These are phyloP conservation scores for Stegastes partitus DNA, from an alignment of 2,113 vertebrate species.

Conservation along the genomic window DNA sequence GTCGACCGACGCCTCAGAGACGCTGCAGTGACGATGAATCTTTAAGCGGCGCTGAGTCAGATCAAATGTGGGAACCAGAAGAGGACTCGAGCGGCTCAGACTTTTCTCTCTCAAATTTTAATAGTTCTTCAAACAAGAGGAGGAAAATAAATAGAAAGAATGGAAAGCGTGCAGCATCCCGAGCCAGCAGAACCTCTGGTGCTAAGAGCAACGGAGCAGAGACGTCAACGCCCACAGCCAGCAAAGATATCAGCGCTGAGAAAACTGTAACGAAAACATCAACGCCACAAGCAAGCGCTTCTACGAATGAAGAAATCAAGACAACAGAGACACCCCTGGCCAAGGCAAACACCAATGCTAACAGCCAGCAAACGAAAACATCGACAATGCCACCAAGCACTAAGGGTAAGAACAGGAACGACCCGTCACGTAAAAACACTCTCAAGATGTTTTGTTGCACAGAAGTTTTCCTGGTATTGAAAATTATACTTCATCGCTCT, in stretches of 20 bases:
- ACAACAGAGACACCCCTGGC: background rate
- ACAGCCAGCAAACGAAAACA: background rate
- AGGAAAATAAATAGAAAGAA: background rate
- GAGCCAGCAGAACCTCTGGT: background rate
- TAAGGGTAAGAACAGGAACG: background rate
- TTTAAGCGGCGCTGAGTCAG: background rate
- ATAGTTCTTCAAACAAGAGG: conserved; percentile 10
- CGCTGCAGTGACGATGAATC: background rate
- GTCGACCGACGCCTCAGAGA: accelerated
- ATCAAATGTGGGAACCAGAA: background rate
- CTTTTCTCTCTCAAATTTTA: background rate
- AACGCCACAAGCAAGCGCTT: background rate
- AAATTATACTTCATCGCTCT: too few species aligned
- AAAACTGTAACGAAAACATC: background rate
- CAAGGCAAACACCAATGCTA: background rate
- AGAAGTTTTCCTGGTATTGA: too few species aligned
- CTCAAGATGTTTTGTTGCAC: too few species aligned
- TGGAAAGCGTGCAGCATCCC: accelerated
- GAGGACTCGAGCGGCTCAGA: background rate
- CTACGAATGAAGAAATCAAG: background rate
- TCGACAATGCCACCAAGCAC: background rate
- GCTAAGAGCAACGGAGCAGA: background rate
- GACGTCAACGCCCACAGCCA: background rate
- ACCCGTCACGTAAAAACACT: too few species aligned
- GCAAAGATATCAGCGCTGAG: accelerated